Evolutionary conservation across 2,797 vertebrate species (phyloP).

Genomic region (Cuniculus paca): DNA sequence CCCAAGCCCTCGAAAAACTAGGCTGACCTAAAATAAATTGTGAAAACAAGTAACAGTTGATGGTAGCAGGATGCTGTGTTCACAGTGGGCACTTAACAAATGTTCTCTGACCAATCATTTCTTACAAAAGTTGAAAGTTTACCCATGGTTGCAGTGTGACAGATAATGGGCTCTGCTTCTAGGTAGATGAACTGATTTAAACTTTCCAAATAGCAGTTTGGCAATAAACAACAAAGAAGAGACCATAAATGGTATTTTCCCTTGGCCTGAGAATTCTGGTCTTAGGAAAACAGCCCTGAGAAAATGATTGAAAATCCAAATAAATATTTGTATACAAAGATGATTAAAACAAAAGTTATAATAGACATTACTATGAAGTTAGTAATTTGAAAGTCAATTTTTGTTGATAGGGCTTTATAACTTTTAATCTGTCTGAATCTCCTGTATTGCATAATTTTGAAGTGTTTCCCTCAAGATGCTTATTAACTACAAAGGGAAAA

Average conservation of each 20-base stretch:
- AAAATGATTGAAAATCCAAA: slow-evolving; percentile 65
- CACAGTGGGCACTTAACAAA: slow-evolving; percentile 49
- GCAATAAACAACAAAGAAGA: slow-evolving; percentile 59
- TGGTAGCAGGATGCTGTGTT: slow-evolving; percentile 46
- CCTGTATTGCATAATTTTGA: slow-evolving; percentile 30
- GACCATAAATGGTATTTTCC: slow-evolving; percentile 39
- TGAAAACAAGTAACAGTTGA: slow-evolving; percentile 71
- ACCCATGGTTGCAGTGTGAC: not conserved
- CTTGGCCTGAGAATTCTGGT: slow-evolving; percentile 23
- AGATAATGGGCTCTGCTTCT: slow-evolving; percentile 22
- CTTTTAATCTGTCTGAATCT: slow-evolving; percentile 57
- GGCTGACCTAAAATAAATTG: slow-evolving; percentile 75
- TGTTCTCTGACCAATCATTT: slow-evolving; percentile 28
- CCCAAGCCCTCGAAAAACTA: slow-evolving; percentile 64
- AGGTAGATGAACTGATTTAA: slow-evolving; percentile 44
- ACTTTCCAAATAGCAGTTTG: slow-evolving; percentile 54
- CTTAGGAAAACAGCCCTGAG: slow-evolving; percentile 18
- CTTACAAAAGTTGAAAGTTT: slow-evolving; percentile 63
- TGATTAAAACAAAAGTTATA: slow-evolving; percentile 49
- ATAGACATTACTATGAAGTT: not conserved
- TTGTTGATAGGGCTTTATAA: slow-evolving; percentile 30
- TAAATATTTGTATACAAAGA: slow-evolving; percentile 45
- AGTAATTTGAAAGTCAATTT: slow-evolving; percentile 25
- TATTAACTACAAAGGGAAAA: slow-evolving; percentile 40
- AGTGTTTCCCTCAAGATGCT: slow-evolving; percentile 9